These are phyloP conservation scores for Lipotes vexillifer DNA, from an alignment of 2,113 vertebrate species.

Conservation along the genomic window DNA sequence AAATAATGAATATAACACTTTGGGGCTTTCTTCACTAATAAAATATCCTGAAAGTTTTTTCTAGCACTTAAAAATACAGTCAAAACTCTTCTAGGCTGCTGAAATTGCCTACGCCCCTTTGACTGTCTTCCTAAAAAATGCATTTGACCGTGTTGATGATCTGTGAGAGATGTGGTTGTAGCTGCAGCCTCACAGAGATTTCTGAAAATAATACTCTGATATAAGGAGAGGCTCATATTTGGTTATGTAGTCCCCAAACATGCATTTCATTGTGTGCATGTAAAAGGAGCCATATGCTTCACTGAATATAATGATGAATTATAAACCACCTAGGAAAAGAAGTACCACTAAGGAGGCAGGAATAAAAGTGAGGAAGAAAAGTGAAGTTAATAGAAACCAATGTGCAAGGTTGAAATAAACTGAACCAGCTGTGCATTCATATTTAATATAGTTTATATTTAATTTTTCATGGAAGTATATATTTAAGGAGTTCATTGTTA, in stretches of 20 bases:
- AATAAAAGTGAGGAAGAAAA: not conserved
- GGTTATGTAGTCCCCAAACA: constrained; percentile 3
- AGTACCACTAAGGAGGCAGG: not conserved
- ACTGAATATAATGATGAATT: constrained; percentile 48
- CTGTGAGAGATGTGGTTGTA: not conserved
- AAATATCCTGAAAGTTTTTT: not conserved
- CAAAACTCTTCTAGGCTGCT: not conserved
- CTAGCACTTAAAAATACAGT: not conserved
- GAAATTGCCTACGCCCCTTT: not conserved
- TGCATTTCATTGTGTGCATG: constrained; percentile 28
- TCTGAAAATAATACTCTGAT: constrained; percentile 26
- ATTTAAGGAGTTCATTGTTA: not conserved
- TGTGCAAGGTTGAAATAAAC: not conserved
- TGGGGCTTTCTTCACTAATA: not conserved
- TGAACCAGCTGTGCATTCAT: not conserved
- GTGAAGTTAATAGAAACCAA: constrained; percentile 15
- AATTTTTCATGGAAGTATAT: not conserved
- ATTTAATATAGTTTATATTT: not conserved
- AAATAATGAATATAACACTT: not conserved
- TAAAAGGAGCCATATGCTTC: constrained; percentile 52
- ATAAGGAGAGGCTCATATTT: constrained; percentile 2
- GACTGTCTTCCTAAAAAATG: constrained; percentile 24
- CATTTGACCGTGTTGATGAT: constrained; percentile 27
- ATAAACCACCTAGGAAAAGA: constrained; percentile 42
- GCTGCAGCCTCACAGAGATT: not conserved